phyloP scores from a whole-genome alignment of 1,140 invertebrate genomes.

The Trypoxylus dichotomus region DNA sequence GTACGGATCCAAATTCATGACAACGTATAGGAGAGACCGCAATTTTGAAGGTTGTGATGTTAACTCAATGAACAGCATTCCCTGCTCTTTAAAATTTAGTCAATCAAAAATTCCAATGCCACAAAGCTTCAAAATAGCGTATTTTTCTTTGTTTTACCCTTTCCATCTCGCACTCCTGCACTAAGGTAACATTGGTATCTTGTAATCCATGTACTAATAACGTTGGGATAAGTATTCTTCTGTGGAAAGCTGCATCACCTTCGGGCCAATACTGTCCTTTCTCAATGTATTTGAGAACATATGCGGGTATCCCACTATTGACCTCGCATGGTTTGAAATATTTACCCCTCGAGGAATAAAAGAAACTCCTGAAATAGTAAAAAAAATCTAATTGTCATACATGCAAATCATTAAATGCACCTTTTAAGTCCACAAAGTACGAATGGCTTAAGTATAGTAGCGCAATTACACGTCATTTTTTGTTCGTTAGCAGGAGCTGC shows the following conservation, averaged over 20 bases:
- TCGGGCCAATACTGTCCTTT: conserved; percentile 70
- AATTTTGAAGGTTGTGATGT: no score
- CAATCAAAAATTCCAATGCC: no score
- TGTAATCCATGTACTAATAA: conserved; percentile 70
- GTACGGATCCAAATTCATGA: no score
- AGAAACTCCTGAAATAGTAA: conserved; percentile 44
- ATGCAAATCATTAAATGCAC: conserved; percentile 36
- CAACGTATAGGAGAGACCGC: no score
- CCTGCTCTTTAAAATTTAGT: no score
- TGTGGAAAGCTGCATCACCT: conserved; percentile 71
- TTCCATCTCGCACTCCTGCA: conserved; percentile 78
- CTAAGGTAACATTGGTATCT: conserved; percentile 69
- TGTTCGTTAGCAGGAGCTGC: conserved; percentile 58
- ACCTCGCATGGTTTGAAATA: conserved; percentile 58
- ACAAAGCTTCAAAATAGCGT: no score
- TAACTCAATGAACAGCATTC: no score
- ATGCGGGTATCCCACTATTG: conserved; percentile 58
- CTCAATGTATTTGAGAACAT: conserved; percentile 58
- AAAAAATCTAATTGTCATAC: neutral
- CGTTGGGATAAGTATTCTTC: conserved; percentile 68
- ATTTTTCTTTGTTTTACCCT: no score
- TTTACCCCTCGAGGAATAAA: conserved; percentile 61
- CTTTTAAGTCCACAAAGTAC: conserved; percentile 59
- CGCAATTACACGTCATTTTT: conserved; percentile 56
- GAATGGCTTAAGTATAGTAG: conserved; percentile 57